Evolutionary conservation across 2,888 invertebrate genomes (phyloP), one percentile per base, ranked within the genome.

Genomic region (Rotaria magnacalcarata): DNA sequence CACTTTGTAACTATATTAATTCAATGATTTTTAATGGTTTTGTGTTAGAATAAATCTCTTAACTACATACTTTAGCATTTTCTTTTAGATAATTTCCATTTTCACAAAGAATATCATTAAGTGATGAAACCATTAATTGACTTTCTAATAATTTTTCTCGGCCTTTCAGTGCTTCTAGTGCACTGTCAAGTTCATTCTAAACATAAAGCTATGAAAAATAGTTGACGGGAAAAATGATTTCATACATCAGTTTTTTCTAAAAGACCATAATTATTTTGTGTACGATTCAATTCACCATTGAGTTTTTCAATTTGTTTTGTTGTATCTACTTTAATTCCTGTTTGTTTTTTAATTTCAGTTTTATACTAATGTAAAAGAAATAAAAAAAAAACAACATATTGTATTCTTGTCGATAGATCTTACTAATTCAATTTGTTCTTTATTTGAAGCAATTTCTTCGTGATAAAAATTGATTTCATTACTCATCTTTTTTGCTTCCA

Each of bases 361-460:
- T 80, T 80, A 47, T 80, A 80, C 80, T 80, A 5, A 16, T 52
- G 8, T 52, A 4, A 24, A 2, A 24, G n/a, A 47, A 80, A 80
- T 8, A 41, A 75, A 1, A 47, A 41, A 43, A 2, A 3, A 67
- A 67, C 8, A 41, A 5, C 4, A 34, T 43, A 24, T 11, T 43
- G 1, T 43, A 19, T 43, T 24, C n/a, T 80, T 11, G 21, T 50
- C 50, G 1, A 80, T 10, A 8, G 27, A 80, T 80, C 10, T 41
- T 80, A 80, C 80, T 80, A 43, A 47, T 47, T 80, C 80, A 47
- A 80, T 80, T 80, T 80, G 80, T 80, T 80, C 80, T 80, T 80
- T 47, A 80, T 80, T 47, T 21, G 47, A 43, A 5, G 43, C 47
- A 5, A 80, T 80, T 47, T 80, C 80, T n/a, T 80, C 47, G 47